A percentile compares a stretch with the other conserved stretches of the same genome.
Conservation (phyloP, 2,113 vertebrate genomes). For the Bubo scandiacus region DNA sequence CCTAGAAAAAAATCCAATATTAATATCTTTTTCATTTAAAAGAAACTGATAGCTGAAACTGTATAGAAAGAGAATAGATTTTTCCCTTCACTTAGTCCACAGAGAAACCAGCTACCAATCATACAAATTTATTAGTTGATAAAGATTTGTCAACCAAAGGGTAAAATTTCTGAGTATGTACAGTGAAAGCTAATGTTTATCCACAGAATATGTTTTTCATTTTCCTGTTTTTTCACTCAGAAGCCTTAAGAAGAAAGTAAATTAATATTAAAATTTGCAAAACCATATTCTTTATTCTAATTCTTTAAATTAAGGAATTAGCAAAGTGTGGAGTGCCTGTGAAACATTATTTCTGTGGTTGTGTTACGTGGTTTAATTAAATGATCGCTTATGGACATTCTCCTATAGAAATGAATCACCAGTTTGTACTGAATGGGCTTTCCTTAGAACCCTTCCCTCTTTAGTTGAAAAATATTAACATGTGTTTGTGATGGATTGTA, state of each 20-base stretch:
- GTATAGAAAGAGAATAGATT: not conserved
- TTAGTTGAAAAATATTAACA: not conserved
- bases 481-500: not conserved
- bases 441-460: not conserved
- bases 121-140: not conserved
- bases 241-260: not conserved
- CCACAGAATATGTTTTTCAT: not conserved
- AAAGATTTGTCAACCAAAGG: not conserved
- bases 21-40: not conserved
- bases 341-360: not conserved
- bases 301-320: not conserved
- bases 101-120: not conserved
- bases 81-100: not conserved
- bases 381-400: not conserved
- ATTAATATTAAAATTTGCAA: not conserved
- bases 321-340: not conserved
- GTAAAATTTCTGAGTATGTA: not conserved
- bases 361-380: not conserved
- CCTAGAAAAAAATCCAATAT: not conserved
- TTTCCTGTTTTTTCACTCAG: not conserved
- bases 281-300: not conserved
- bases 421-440: not conserved
- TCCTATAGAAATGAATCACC: not conserved
- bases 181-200: not conserved
- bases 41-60: not conserved